phyloP scores from a whole-genome alignment of 2,888 invertebrate genomes.

The Drosophila flavopinicola region DNA sequence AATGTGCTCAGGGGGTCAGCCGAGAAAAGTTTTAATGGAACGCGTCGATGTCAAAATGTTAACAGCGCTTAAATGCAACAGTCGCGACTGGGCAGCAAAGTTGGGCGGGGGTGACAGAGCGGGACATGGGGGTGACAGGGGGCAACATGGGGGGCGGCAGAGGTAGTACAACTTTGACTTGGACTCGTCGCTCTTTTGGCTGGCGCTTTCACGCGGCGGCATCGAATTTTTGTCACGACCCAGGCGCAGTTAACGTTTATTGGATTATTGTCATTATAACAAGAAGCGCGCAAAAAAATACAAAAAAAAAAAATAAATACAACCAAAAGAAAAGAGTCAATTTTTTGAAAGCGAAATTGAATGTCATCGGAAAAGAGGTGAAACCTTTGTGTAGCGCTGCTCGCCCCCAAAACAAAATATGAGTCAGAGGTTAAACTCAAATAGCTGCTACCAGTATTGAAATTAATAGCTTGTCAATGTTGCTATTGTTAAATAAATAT shows the following conservation, averaged over 20 bases:
- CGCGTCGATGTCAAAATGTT: slow-evolving; percentile 77
- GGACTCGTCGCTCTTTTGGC: slow-evolving; percentile 18
- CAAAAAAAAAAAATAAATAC: neutral
- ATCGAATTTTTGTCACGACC: slow-evolving; percentile 76
- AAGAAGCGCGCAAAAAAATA: slow-evolving; percentile 27
- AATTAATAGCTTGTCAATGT: slow-evolving; percentile 18
- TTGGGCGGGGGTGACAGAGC: too few species aligned
- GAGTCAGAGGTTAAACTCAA: slow-evolving; percentile 65
- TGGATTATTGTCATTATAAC: slow-evolving; percentile 80
- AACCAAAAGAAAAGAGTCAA: slow-evolving; percentile 15
- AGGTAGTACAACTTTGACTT: slow-evolving; percentile 9
- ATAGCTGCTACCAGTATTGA: slow-evolving; percentile 58
- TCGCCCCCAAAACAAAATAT: slow-evolving; percentile 28
- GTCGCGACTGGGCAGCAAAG: slow-evolving; percentile 1
- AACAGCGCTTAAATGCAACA: slow-evolving; percentile 58
- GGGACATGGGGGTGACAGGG: neutral
- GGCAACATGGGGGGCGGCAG: too few species aligned
- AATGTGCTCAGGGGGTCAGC: slow-evolving; percentile 58
- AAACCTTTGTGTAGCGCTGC: slow-evolving; percentile 41
- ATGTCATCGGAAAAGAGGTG: slow-evolving; percentile 35
- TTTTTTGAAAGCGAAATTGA: slow-evolving; percentile 72
- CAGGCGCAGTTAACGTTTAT: slow-evolving; percentile 70
- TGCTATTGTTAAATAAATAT: neutral
- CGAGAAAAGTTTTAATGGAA: slow-evolving; percentile 52
- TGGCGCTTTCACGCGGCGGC: slow-evolving; percentile 73